A percentile compares a stretch with the other conserved stretches of the same genome.
Conservation (phyloP, 53 echinoderm and acorn worm species). For the Astropecten irregularis region DNA sequence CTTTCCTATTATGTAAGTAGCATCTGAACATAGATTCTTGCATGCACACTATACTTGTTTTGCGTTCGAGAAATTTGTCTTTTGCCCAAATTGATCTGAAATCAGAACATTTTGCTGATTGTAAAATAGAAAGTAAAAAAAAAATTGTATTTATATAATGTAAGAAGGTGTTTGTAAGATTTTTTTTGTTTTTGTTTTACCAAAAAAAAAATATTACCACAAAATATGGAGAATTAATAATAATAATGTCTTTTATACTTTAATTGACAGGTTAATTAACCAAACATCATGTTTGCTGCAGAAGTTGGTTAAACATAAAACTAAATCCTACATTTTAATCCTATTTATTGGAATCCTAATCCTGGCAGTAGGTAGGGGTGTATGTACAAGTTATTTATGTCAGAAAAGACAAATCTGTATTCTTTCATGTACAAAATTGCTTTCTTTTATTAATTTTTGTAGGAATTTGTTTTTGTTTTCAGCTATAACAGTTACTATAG, state of each 20-base stretch:
- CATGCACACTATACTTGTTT: background rate
- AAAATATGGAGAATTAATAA: background rate
- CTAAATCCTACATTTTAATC: background rate
- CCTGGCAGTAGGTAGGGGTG: background rate
- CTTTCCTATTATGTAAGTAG: background rate
- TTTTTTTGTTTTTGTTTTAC: background rate
- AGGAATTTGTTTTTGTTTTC: slow-evolving; percentile 37
- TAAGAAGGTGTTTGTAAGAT: too few species aligned
- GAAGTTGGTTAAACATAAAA: background rate
- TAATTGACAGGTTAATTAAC: background rate
- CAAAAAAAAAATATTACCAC: background rate
- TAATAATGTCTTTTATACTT: too few species aligned
- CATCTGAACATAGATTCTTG: background rate
- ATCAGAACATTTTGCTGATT: background rate
- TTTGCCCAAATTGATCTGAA: background rate
- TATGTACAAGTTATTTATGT: slow-evolving; percentile 41
- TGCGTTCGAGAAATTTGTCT: background rate
- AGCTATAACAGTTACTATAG: too few species aligned
- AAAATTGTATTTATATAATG: too few species aligned
- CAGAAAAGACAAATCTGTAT: slow-evolving; percentile 17
- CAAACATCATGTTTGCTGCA: background rate
- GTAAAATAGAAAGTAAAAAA: background rate
- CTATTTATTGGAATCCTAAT: slow-evolving; percentile 17
- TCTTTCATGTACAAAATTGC: slow-evolving; percentile 35
- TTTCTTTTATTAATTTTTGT: slow-evolving; percentile 16